Percentiles rank a stretch among this genome's conserved stretches.
phyloP scores from a whole-genome alignment of 2,797 vertebrate genomes.

The Tenualosa ilisha region DNA sequence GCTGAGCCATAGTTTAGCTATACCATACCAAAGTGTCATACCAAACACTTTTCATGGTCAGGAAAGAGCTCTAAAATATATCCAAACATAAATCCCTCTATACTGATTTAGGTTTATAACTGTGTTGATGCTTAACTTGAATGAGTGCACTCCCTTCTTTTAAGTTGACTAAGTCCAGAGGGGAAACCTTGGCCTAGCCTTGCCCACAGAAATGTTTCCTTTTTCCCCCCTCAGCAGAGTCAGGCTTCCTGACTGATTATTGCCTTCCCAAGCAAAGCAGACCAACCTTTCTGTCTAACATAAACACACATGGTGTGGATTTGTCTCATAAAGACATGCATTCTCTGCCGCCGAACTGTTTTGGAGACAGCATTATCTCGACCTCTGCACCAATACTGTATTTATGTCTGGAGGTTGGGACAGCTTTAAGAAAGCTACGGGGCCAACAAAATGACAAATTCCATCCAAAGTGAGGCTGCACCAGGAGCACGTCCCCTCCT shows the following conservation, averaged over 20 bases:
- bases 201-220: conserved; percentile 49
- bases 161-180: conserved; percentile 50
- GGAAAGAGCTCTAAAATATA: not conserved
- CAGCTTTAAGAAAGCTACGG: conserved; percentile 32
- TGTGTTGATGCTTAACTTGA: conserved; percentile 17
- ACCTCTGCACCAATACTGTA: conserved; percentile 55
- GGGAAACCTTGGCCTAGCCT: conserved; percentile 52
- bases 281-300: conserved; percentile 49
- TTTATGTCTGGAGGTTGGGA: conserved; percentile 61
- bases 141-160: conserved; percentile 23
- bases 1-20: not conserved
- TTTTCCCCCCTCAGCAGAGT: conserved; percentile 34
- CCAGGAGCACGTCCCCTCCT: conserved; percentile 36
- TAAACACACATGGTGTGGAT: conserved; percentile 71
- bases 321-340: conserved; percentile 61
- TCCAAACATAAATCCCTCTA: conserved; percentile 16
- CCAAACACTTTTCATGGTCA: conserved; percentile 6
- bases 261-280: conserved; percentile 58
- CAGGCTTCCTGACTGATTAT: conserved; percentile 60
- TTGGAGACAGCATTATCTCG: conserved; percentile 64
- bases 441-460: conserved; percentile 56
- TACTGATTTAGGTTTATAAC: not conserved
- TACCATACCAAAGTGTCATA: not conserved
- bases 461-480: conserved; percentile 51
- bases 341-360: conserved; percentile 61